Percentiles rank a stretch among this genome's conserved stretches.
These are phyloP conservation scores for Calyptomena viridis DNA, from an alignment of 2,113 vertebrate genomes.

Conservation along the genomic window DNA sequence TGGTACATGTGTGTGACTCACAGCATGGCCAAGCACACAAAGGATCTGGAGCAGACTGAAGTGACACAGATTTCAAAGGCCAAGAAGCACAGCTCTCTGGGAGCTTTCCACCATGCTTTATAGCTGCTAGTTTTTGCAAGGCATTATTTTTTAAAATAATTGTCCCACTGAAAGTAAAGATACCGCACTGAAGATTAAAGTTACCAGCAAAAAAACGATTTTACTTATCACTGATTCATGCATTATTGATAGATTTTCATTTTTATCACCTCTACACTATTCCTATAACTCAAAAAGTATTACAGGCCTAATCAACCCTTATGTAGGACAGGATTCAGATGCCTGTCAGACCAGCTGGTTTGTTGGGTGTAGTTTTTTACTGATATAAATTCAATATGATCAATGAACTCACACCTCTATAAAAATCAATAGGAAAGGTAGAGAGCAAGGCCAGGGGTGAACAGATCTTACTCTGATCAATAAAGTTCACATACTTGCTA, in stretches of 20 bases:
- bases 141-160: background rate
- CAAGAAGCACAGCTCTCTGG: background rate
- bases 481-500: background rate
- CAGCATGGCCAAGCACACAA: background rate
- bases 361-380: background rate
- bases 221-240: background rate
- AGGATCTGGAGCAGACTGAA: background rate
- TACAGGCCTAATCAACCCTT: background rate
- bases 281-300: background rate
- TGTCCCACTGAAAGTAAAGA: background rate
- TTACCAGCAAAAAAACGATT: background rate
- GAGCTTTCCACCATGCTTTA: background rate
- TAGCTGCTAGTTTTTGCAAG: background rate
- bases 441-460: background rate
- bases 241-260: background rate
- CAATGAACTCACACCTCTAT: background rate
- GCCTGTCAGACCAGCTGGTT: background rate
- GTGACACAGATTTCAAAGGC: background rate
- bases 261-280: background rate
- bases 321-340: background rate
- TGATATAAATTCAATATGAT: background rate
- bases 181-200: background rate
- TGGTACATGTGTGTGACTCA: fast-evolving
- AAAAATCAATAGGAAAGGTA: background rate
- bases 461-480: background rate